A percentile compares a stretch with the other conserved stretches of the same genome.
These are phyloP conservation scores for Ploceus nigricollis DNA, from an alignment of 2,113 vertebrate genomes.

Conservation along the genomic window DNA sequence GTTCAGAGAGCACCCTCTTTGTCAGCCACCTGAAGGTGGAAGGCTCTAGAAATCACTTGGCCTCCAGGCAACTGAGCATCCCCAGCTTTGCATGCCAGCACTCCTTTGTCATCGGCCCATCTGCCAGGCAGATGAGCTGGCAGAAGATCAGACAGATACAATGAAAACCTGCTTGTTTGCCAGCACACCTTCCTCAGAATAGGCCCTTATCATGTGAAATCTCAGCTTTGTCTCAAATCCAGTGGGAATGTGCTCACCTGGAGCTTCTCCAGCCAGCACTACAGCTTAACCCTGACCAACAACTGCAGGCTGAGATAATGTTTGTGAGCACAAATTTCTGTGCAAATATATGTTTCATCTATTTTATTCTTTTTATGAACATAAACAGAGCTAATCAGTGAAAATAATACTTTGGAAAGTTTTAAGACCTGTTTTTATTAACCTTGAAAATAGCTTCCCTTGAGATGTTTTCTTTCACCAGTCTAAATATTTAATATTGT, in stretches of 20 bases:
- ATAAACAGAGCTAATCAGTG: not conserved
- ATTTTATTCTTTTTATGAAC: not conserved
- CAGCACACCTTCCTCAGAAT: not conserved
- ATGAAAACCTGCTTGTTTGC: not conserved
- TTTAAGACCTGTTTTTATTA: not conserved
- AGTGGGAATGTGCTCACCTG: not conserved
- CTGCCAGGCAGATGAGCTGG: not conserved
- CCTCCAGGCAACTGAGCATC: not conserved
- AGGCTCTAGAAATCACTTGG: not conserved
- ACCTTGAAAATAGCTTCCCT: not conserved
- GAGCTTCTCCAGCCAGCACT: not conserved
- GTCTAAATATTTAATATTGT: constrained; percentile 9
- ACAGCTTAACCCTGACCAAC: not conserved
- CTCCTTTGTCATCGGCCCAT: not conserved
- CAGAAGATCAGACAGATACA: constrained; percentile 2
- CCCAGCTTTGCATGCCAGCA: not conserved
- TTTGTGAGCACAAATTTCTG: not conserved
- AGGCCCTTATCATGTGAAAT: not conserved
- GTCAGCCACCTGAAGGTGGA: accelerated
- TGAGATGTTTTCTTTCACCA: not conserved
- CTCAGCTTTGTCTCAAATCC: not conserved
- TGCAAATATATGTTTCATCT: not conserved
- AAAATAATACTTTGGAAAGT: not conserved
- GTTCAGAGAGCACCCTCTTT: not conserved
- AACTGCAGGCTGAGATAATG: not conserved